phyloP scores from a whole-genome alignment of 2,888 invertebrate genomes.

The Lasius platythorax region DNA sequence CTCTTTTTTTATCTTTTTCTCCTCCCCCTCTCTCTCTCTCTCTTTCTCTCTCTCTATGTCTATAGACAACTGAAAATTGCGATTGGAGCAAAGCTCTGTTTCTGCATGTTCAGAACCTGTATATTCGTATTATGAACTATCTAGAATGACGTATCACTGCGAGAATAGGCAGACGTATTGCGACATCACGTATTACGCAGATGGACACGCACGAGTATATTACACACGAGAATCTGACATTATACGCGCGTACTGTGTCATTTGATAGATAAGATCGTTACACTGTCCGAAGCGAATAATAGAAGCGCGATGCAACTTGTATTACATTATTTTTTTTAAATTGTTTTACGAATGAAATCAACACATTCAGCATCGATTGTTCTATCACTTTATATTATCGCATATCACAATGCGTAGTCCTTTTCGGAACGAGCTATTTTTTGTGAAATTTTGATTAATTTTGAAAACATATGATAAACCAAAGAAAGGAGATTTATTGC shows the following conservation, averaged over 20 bases:
- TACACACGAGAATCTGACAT: conserved; percentile 39
- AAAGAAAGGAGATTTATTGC: neutral
- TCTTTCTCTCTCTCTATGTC: too few relatives aligned
- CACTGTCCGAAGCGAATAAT: conserved; percentile 27
- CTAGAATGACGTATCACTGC: conserved; percentile 39
- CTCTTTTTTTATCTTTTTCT: too few relatives aligned
- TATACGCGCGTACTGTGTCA: conserved; percentile 38
- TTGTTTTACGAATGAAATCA: conserved; percentile 33
- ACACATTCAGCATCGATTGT: conserved; percentile 26
- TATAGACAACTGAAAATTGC: neutral
- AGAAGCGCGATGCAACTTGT: conserved; percentile 7
- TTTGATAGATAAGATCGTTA: conserved; percentile 54
- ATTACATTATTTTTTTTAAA: conserved; percentile 21
- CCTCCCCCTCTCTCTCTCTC: neutral
- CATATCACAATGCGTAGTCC: neutral
- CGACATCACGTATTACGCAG: conserved; percentile 45
- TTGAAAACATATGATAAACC: neutral
- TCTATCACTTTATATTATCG: neutral
- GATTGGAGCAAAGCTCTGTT: conserved; percentile 1
- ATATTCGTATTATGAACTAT: conserved; percentile 39
- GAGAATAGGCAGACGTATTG: conserved; percentile 52
- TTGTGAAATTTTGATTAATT: neutral
- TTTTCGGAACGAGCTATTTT: neutral
- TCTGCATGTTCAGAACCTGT: conserved; percentile 3
- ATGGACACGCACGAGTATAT: conserved; percentile 52